Conservation (phyloP, 2,113 vertebrate species). For the Antechinus stuartii region DNA sequence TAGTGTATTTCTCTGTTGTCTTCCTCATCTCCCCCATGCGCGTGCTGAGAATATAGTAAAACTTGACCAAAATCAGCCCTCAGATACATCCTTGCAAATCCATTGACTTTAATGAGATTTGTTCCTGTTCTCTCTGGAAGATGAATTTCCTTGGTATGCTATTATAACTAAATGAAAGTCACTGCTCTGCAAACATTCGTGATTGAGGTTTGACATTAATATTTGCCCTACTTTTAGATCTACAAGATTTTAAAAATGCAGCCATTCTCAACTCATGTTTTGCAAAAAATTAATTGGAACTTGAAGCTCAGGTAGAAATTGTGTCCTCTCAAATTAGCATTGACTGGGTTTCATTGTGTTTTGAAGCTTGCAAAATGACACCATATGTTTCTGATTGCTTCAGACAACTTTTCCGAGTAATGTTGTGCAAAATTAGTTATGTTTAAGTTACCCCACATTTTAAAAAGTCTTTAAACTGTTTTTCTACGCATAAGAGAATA, state of each 20-base stretch:
- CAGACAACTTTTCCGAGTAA: constrained; percentile 52
- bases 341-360: constrained; percentile 46
- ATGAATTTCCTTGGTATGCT: constrained; percentile 28
- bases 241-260: constrained; percentile 50
- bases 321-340: constrained; percentile 55
- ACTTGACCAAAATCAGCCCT: constrained; percentile 19
- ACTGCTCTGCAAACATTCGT: constrained; percentile 47
- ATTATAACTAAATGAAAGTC: constrained; percentile 56
- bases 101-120: constrained; percentile 51
- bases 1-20: constrained; percentile 7
- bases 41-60: not conserved
- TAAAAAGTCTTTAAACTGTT: constrained; percentile 26
- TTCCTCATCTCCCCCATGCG: not conserved
- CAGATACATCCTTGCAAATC: constrained; percentile 36
- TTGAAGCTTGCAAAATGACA: constrained; percentile 56
- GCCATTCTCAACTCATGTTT: constrained; percentile 47
- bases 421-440: constrained; percentile 46
- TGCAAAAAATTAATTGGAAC: constrained; percentile 57
- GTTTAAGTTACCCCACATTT: constrained; percentile 44
- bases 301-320: constrained; percentile 43
- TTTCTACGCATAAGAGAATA: not conserved
- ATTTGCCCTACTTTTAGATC: constrained; percentile 57
- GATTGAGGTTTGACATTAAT: constrained; percentile 60
- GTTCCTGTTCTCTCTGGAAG: constrained; percentile 25
- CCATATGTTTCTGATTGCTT: constrained; percentile 40